A percentile compares a stretch with the other conserved stretches of the same genome.
These are phyloP conservation scores for Euborellia annulipes DNA, from an alignment of 1,140 invertebrate genomes.

Conservation along the genomic window DNA sequence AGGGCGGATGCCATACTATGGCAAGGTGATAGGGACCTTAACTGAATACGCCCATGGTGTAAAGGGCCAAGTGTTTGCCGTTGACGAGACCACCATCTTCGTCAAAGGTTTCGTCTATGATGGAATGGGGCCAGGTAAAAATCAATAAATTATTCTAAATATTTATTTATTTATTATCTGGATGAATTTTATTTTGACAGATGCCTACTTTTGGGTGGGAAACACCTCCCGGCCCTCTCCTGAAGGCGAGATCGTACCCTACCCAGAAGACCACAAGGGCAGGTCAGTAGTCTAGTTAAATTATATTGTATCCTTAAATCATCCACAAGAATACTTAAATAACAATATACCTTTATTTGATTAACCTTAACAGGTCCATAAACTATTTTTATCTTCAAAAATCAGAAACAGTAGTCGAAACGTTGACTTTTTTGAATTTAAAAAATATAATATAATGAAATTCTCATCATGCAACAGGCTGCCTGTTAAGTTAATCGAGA, in stretches of 20 bases:
- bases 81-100: slow-evolving; percentile 74
- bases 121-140: slow-evolving; percentile 51
- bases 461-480: no score
- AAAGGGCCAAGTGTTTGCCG: slow-evolving; percentile 60
- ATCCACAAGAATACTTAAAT: no score
- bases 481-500: no score
- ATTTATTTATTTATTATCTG: slow-evolving; percentile 5
- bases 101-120: slow-evolving; percentile 76
- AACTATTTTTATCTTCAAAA: no score
- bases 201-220: slow-evolving; percentile 79
- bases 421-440: no score
- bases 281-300: slow-evolving; percentile 40
- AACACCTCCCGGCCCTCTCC: slow-evolving; percentile 56
- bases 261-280: slow-evolving; percentile 60
- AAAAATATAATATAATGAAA: no score
- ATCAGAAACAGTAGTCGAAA: no score
- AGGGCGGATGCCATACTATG: slow-evolving; percentile 43
- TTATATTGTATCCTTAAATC: no score
- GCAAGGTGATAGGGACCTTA: slow-evolving; percentile 48
- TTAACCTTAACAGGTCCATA: no score
- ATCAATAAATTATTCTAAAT: background rate
- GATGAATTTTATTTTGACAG: slow-evolving; percentile 21
- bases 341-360: no score
- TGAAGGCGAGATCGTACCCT: slow-evolving; percentile 65
- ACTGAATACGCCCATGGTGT: slow-evolving; percentile 58